A percentile compares a stretch with the other conserved stretches of the same genome.
Conservation (phyloP, 1,140 invertebrate species). For the Cardiocondyla obscurior region DNA sequence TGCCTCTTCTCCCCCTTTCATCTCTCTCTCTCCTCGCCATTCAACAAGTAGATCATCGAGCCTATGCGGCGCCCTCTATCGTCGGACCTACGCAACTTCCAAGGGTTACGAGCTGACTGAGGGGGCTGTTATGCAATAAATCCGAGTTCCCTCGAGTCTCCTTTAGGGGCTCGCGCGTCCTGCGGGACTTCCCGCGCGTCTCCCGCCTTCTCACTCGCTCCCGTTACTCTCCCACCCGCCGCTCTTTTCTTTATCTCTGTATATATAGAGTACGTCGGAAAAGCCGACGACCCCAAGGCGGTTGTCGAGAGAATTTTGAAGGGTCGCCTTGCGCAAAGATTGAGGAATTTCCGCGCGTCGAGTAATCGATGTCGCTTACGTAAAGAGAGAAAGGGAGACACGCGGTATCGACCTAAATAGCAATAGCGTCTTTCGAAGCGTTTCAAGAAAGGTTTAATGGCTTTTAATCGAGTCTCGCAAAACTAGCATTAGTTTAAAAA, state of each 20-base stretch:
- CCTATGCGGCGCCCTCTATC: constrained; percentile 73
- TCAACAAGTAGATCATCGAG: constrained; percentile 76
- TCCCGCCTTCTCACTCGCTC: constrained; percentile 7
- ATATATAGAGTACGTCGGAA: constrained; percentile 17
- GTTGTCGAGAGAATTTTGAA: constrained; percentile 59
- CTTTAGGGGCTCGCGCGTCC: constrained; percentile 63
- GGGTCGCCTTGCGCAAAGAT: constrained; percentile 5
- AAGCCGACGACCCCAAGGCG: constrained; percentile 51
- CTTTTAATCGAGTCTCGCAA: constrained; percentile 13
- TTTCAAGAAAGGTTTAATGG: neutral
- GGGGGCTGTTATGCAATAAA: constrained; percentile 74
- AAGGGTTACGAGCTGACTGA: constrained; percentile 71
- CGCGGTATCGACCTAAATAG: neutral
- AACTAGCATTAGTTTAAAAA: constrained; percentile 11
- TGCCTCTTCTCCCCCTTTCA: constrained; percentile 57
- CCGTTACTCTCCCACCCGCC: constrained; percentile 10
- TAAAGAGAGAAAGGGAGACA: constrained; percentile 16
- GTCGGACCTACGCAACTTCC: constrained; percentile 74
- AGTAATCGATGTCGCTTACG: constrained; percentile 16
- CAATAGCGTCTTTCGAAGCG: neutral
- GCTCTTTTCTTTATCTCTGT: constrained; percentile 11
- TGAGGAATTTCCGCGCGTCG: constrained; percentile 3
- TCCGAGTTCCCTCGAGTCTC: constrained; percentile 68
- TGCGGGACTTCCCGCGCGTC: constrained; percentile 27
- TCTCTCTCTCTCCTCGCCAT: constrained; percentile 66